Percentiles rank a stretch among this genome's conserved stretches.
Conservation (phyloP, 2,888 invertebrate genomes). For the Apotomis turbidana region DNA sequence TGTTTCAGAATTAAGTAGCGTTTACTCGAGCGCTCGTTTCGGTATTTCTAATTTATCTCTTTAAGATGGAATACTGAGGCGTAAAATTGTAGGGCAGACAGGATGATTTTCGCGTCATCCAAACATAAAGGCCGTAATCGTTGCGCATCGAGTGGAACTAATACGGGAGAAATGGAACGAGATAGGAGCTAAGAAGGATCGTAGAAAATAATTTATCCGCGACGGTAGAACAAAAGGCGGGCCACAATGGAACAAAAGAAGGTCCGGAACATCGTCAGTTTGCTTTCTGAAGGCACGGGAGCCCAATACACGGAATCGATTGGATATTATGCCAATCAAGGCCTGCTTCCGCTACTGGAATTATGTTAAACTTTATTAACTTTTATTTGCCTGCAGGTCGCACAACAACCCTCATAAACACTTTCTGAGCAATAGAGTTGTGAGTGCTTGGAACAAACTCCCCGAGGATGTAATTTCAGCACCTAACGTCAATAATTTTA, state of each 20-base stretch:
- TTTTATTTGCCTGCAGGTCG: too few species aligned
- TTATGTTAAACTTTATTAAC: slow-evolving; percentile 42
- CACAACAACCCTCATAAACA: too few species aligned
- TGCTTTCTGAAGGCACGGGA: slow-evolving; percentile 74
- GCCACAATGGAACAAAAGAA: slow-evolving; percentile 79
- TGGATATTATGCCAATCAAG: slow-evolving; percentile 67
- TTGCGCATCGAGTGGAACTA: slow-evolving; percentile 83
- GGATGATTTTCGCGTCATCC: slow-evolving; percentile 82
- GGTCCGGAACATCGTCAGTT: slow-evolving; percentile 69
- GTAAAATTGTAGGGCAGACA: slow-evolving; percentile 78
- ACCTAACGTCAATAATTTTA: too few species aligned
- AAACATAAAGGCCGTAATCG: slow-evolving; percentile 81
- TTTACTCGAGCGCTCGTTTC: slow-evolving; percentile 52
- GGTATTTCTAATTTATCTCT: slow-evolving; percentile 68
- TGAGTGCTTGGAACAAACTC: too few species aligned
- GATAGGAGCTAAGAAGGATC: slow-evolving; percentile 79
- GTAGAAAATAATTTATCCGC: slow-evolving; percentile 82
- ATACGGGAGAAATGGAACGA: slow-evolving; percentile 82
- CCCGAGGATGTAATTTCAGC: too few species aligned
- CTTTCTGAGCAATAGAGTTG: too few species aligned
- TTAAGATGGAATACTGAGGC: slow-evolving; percentile 71
- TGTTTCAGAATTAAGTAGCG: slow-evolving; percentile 32
- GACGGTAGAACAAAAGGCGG: slow-evolving; percentile 78
- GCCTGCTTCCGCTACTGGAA: slow-evolving; percentile 61
- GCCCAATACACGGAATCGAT: slow-evolving; percentile 79